Evolutionary conservation across 1,140 invertebrate genomes (phyloP).

Genomic region (Cotesia glomerata): DNA sequence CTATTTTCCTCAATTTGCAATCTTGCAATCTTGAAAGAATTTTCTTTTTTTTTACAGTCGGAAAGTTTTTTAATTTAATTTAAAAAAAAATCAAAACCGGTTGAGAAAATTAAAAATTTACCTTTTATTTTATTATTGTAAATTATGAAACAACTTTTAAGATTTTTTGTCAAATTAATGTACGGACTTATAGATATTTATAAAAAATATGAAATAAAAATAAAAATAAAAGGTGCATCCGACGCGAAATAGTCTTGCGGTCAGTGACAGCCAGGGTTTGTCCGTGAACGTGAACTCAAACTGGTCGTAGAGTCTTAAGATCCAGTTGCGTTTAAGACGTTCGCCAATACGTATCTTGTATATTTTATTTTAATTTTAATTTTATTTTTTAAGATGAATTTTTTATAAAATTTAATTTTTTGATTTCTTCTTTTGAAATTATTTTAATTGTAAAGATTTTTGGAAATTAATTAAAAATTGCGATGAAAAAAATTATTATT

Average conservation of each 20-base stretch:
- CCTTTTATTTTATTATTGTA: too few species aligned
- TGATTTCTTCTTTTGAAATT: too few species aligned
- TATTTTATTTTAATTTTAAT: background rate
- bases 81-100: too few species aligned
- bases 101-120: too few species aligned
- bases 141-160: too few species aligned
- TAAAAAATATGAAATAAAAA: background rate
- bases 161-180: background rate
- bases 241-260: slow-evolving; percentile 42
- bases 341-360: background rate
- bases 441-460: too few species aligned
- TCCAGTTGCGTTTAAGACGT: slow-evolving; percentile 37
- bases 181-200: background rate
- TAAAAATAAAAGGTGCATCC: background rate
- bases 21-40: too few species aligned
- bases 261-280: slow-evolving; percentile 52
- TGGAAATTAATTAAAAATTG: too few species aligned
- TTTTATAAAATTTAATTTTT: slow-evolving; percentile 46
- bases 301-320: slow-evolving; percentile 43
- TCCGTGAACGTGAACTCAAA: slow-evolving; percentile 58
- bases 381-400: slow-evolving; percentile 51
- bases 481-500: slow-evolving; percentile 38
- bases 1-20: too few species aligned
- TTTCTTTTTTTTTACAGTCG: too few species aligned
- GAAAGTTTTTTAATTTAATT: too few species aligned